These are phyloP conservation scores for Lasiommata megera DNA, from an alignment of 2,888 invertebrate species.

Conservation along the genomic window DNA sequence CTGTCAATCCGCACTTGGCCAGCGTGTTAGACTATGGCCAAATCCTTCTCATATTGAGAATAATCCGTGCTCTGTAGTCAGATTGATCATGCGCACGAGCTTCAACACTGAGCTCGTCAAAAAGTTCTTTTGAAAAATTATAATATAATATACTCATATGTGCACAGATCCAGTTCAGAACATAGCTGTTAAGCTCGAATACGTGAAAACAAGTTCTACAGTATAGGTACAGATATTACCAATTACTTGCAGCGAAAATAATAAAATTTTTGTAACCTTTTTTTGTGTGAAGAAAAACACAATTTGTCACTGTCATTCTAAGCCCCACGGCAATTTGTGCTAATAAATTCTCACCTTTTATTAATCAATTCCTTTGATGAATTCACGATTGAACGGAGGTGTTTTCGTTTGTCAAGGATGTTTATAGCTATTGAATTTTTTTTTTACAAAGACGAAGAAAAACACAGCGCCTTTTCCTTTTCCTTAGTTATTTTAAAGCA, in stretches of 20 bases:
- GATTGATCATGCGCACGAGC: too few species aligned
- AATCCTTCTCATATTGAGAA: too few species aligned
- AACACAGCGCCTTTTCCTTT: slow-evolving; percentile 3
- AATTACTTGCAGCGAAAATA: background rate
- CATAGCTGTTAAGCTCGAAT: too few species aligned
- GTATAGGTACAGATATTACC: background rate
- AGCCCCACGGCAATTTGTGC: slow-evolving; percentile 15
- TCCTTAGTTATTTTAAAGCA: background rate
- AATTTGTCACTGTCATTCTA: slow-evolving; percentile 31
- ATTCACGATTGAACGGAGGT: slow-evolving; percentile 30
- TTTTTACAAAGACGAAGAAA: slow-evolving; percentile 1
- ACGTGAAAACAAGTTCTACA: too few species aligned
- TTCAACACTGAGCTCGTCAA: too few species aligned
- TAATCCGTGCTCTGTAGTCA: too few species aligned
- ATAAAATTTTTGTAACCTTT: background rate
- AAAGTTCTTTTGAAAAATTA: too few species aligned
- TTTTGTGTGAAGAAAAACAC: slow-evolving; percentile 16
- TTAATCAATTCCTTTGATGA: slow-evolving; percentile 37
- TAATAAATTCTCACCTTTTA: slow-evolving; percentile 34
- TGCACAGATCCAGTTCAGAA: too few species aligned
- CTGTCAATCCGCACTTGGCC: too few species aligned
- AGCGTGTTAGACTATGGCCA: too few species aligned
- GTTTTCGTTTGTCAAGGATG: slow-evolving; percentile 22
- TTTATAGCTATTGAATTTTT: slow-evolving; percentile 19
- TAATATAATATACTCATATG: too few species aligned